phyloP scores from a whole-genome alignment of 1,140 invertebrate species.

The Lucilia cuprina region DNA sequence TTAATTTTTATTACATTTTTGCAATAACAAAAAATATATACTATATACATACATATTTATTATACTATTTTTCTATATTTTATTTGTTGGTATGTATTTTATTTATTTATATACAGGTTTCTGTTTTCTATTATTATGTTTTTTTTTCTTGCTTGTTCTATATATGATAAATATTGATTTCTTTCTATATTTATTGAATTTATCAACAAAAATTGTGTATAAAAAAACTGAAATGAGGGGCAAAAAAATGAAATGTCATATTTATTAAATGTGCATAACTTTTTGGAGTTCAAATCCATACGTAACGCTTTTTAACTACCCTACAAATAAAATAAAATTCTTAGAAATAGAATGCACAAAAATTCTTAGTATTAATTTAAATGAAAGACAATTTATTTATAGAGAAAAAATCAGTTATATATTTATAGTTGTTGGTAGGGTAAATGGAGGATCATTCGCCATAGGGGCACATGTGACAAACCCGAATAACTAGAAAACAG shows the following conservation, averaged over 20 bases:
- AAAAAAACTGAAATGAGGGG: not conserved
- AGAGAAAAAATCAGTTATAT: no score
- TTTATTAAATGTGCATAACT: not conserved
- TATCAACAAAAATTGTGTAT: not conserved
- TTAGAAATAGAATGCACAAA: not conserved
- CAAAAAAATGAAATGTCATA: not conserved
- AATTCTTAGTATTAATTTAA: not conserved
- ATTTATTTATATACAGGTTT: not conserved
- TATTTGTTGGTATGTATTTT: not conserved
- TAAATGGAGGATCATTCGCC: no score
- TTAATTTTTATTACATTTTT: not conserved
- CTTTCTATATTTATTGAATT: not conserved
- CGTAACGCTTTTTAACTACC: not conserved
- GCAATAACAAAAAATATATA: not conserved
- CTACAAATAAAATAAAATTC: not conserved
- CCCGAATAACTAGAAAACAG: no score
- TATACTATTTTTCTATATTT: not conserved
- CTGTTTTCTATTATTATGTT: not conserved
- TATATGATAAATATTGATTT: not conserved
- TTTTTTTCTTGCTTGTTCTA: not conserved
- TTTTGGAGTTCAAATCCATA: not conserved
- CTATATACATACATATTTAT: not conserved
- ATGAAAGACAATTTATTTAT: no score
- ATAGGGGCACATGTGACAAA: no score
- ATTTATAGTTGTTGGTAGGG: no score